Conservation (phyloP, 1,140 invertebrate genomes). For the Drosophila pallidifrons region DNA sequence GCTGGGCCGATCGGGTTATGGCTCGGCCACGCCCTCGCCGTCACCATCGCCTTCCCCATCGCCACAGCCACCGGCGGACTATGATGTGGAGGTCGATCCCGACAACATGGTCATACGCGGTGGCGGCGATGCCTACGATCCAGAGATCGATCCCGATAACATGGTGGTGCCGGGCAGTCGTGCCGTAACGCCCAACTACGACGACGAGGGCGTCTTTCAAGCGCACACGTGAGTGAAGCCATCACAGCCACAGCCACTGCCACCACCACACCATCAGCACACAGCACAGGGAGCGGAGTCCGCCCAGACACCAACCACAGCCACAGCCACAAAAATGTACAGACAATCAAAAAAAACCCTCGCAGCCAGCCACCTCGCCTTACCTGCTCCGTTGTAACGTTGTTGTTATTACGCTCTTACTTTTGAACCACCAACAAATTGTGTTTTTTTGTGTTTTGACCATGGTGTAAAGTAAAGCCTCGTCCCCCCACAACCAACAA, state of each 20-base stretch:
- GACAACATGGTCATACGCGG: conserved; percentile 82
- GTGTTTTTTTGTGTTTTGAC: conserved; percentile 45
- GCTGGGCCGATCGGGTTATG: conserved; percentile 35
- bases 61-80: conserved; percentile 75
- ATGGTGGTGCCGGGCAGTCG: conserved; percentile 83
- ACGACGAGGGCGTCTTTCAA: conserved; percentile 78
- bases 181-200: conserved; percentile 74
- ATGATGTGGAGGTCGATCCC: conserved; percentile 82
- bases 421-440: conserved; percentile 17
- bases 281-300: conserved; percentile 16
- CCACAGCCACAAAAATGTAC: conserved; percentile 62
- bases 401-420: conserved; percentile 64
- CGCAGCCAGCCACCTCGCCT: conserved; percentile 31
- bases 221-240: conserved; percentile 82
- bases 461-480: conserved; percentile 48
- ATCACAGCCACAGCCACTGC: conserved; percentile 27
- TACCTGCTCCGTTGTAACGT: conserved; percentile 66
- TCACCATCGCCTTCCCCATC: conserved; percentile 78
- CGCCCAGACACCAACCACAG: conserved; percentile 41
- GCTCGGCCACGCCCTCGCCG: conserved; percentile 60
- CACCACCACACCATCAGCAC: conserved; percentile 28
- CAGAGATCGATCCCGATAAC: conserved; percentile 80
- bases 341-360: conserved; percentile 57
- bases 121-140: conserved; percentile 71
- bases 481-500: conserved; percentile 14